These are phyloP conservation scores for Trematomus bernacchii DNA, from an alignment of 2,797 vertebrate genomes.

Conservation along the genomic window DNA sequence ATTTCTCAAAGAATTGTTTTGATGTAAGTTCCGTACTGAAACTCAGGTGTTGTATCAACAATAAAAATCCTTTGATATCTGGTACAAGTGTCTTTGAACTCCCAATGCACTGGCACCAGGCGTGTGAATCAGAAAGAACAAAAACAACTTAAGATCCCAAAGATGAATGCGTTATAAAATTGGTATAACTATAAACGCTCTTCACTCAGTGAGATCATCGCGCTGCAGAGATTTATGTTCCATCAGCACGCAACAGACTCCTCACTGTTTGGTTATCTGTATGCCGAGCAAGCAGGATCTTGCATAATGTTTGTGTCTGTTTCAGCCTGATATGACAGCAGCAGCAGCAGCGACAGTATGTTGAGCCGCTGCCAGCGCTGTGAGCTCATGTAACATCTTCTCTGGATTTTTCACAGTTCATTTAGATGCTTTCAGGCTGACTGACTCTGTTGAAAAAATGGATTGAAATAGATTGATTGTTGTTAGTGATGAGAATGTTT, in stretches of 20 bases:
- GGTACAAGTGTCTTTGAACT: not conserved
- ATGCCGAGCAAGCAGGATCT: constrained; percentile 36
- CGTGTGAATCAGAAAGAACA: not conserved
- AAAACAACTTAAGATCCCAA: not conserved
- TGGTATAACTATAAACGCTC: not conserved
- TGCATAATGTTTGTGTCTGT: constrained; percentile 31
- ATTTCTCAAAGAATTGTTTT: not conserved
- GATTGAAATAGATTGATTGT: not conserved
- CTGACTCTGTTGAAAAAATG: constrained; percentile 12
- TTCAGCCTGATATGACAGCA: constrained; percentile 24
- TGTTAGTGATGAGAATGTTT: not conserved
- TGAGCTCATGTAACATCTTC: constrained; percentile 3
- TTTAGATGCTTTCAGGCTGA: constrained; percentile 35
- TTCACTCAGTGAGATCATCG: constrained; percentile 9
- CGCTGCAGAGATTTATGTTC: constrained; percentile 16
- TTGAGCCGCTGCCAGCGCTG: constrained; percentile 26
- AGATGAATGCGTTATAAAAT: constrained; percentile 19
- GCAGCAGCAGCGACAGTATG: constrained; percentile 8
- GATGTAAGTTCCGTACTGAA: not conserved
- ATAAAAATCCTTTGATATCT: not conserved
- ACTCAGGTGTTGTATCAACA: not conserved
- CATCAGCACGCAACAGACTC: not conserved
- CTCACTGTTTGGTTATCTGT: constrained; percentile 25
- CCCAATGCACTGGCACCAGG: not conserved
- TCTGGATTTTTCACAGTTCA: constrained; percentile 30